Percentiles rank a stretch among this genome's conserved stretches.
These are phyloP conservation scores for Whitmania pigra DNA, from an alignment of 1,140 invertebrate species.

Conservation along the genomic window DNA sequence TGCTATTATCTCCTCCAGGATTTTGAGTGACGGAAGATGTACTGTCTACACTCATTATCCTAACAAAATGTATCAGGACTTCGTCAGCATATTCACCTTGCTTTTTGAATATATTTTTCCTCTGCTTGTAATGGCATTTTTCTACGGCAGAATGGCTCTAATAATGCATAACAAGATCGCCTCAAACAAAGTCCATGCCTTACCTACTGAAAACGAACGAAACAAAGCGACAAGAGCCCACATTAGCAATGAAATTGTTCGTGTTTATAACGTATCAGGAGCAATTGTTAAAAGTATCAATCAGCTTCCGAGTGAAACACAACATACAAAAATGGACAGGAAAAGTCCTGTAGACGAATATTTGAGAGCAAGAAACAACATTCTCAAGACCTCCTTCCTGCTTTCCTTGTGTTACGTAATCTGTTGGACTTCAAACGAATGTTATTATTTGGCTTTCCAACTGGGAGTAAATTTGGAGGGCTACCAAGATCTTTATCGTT, in stretches of 20 bases:
- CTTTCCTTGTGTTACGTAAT: slow-evolving; percentile 16
- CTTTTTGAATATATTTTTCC: slow-evolving; percentile 19
- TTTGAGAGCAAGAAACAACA: slow-evolving; percentile 16
- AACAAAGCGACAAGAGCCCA: neutral
- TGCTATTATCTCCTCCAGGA: neutral
- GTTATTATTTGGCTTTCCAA: slow-evolving; percentile 20
- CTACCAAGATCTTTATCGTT: slow-evolving; percentile 13
- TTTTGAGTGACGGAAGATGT: slow-evolving; percentile 6
- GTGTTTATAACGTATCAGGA: neutral
- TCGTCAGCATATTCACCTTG: neutral
- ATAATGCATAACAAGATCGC: slow-evolving; percentile 16
- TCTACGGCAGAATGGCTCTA: slow-evolving; percentile 18
- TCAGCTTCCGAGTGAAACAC: neutral
- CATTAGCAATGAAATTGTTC: neutral
- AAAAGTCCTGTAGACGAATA: neutral
- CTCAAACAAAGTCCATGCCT: neutral
- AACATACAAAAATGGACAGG: neutral
- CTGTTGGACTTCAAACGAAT: slow-evolving; percentile 23
- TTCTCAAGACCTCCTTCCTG: slow-evolving; percentile 20
- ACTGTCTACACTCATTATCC: slow-evolving; percentile 10
- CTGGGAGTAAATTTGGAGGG: slow-evolving; percentile 8
- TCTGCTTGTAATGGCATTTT: neutral
- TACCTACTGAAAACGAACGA: neutral
- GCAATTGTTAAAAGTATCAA: neutral
- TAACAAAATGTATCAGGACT: neutral